Evolutionary conservation across 2,113 vertebrate species (phyloP).

Genomic region (Dipodomys merriami): DNA sequence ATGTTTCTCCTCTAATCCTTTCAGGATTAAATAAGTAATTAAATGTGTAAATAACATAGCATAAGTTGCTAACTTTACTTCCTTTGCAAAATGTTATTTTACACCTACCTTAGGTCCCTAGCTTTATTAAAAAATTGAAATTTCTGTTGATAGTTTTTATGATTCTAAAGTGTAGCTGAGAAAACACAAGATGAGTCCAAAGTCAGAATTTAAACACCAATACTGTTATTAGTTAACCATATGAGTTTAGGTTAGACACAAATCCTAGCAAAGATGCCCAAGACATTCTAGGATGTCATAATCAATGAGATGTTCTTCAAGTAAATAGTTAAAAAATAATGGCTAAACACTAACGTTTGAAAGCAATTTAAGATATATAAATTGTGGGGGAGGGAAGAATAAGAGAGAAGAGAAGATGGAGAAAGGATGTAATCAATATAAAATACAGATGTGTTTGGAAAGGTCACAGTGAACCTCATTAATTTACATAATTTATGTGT

Average conservation of each 20-base stretch:
- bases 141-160: conserved; percentile 60
- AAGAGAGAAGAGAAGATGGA: background rate
- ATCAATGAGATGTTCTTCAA: conserved; percentile 12
- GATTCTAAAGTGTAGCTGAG: conserved; percentile 36
- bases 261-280: conserved; percentile 49
- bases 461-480: background rate
- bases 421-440: no score
- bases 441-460: background rate
- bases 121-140: conserved; percentile 12
- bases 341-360: conserved; percentile 30
- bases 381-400: background rate
- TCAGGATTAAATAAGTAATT: conserved; percentile 44
- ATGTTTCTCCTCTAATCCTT: conserved; percentile 8
- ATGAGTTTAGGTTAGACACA: conserved; percentile 60
- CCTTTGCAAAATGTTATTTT: conserved; percentile 55
- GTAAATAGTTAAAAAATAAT: conserved; percentile 50
- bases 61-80: conserved; percentile 46
- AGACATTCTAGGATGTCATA: conserved; percentile 49
- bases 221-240: conserved; percentile 72
- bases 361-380: conserved; percentile 64
- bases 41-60: conserved; percentile 42
- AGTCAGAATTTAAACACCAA: conserved; percentile 60
- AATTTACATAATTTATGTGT: background rate
- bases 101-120: background rate
- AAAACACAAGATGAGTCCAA: conserved; percentile 63